Base-by-base conservation (phyloP, 2,113 vertebrate genomes). In the Todiramphus chloris region DNA sequence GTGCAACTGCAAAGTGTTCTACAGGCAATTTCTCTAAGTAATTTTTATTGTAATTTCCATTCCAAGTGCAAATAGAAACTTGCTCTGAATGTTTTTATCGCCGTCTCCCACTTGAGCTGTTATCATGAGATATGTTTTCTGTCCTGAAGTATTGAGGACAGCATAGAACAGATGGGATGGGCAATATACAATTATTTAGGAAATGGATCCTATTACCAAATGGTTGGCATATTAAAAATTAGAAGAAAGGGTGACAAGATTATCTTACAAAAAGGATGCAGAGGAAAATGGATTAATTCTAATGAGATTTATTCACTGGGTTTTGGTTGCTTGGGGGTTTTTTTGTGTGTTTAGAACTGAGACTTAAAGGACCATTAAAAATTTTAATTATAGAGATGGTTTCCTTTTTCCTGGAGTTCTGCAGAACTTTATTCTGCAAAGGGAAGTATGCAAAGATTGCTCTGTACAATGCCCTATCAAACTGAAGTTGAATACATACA, bases 31-130 rank as follows among this genome's bases (percentile, higher is more conserved):
- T 83, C 76, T 77, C 28, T 73, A 53, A 93, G 82, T 55, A 84
- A 66, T 94, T 96, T 94, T 96, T 88, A 88, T 87, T 90, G 89
- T 56, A 15, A 90, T 93, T 93, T 90, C 79, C 89, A 77, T 74
- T 89, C 59, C 73, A 83, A 66, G 59, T 88, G 66, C 60, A 83
- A 95, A 94, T 83, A 95, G 86, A 87, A 94, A 64, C 62, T 62
- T 92, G 51, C 31, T 92, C 17, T 64, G 74, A 78, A 72, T 72
- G 43, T 93, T 94, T 95, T 89, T 77, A 58, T 62, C 94, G 51
- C 60, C 78, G 60, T 93, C 86, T 93, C 83, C 86, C 86, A 87
- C 60, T 82, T 88, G 69, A 91, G 66, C 69, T 96, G 85, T 82
- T 87, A 87, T 16, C 75, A 41, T 62, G 60, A 97, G 90, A 83